Evolutionary conservation across 1,140 invertebrate genomes (phyloP).

Genomic region (Rhopalosiphum padi): DNA sequence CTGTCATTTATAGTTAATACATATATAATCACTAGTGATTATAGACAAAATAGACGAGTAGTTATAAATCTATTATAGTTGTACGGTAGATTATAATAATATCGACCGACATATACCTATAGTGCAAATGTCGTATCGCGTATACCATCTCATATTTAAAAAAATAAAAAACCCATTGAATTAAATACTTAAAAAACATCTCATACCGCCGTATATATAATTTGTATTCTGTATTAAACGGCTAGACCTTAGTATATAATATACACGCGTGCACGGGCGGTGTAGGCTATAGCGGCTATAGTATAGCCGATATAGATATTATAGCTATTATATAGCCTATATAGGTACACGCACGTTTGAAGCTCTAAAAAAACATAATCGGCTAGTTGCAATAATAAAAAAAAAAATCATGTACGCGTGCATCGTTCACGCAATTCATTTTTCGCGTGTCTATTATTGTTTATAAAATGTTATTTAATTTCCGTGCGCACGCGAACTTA

Average conservation of each 20-base stretch:
- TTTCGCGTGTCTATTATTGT: neutral
- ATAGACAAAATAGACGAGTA: too few relatives aligned
- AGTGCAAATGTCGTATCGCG: too few relatives aligned
- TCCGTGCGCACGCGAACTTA: neutral
- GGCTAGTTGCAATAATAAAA: neutral
- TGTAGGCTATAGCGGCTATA: neutral
- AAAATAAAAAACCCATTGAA: neutral
- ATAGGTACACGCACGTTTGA: neutral
- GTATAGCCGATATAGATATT: neutral
- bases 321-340: neutral
- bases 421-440: neutral
- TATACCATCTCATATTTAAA: neutral
- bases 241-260: neutral
- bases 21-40: too few relatives aligned
- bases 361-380: neutral
- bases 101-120: too few relatives aligned
- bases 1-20: too few relatives aligned
- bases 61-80: too few relatives aligned
- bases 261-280: neutral
- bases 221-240: neutral
- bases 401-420: constrained; percentile 4
- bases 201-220: too few relatives aligned
- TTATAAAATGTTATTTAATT: neutral
- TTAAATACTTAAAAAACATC: neutral
- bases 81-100: too few relatives aligned